phyloP scores from a whole-genome alignment of 2,888 invertebrate species.

The Epirrhoe tristata region DNA sequence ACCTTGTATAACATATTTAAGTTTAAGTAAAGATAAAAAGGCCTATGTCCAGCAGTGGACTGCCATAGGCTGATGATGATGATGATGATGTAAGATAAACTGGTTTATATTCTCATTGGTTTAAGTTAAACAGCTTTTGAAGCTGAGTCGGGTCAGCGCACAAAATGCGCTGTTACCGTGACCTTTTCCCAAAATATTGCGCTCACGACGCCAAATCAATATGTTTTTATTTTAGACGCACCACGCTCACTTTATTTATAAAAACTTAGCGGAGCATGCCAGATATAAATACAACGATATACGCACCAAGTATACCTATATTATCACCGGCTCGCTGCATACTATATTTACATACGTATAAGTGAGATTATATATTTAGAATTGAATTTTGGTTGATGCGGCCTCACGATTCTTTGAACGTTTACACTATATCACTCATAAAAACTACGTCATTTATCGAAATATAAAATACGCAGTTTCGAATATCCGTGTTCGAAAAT shows the following conservation, averaged over 20 bases:
- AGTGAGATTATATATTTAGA: slow-evolving; percentile 64
- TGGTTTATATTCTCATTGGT: neutral
- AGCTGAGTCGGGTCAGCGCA: slow-evolving; percentile 40
- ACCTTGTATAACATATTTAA: too few relatives aligned
- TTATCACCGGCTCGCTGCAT: slow-evolving; percentile 49
- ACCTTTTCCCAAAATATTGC: slow-evolving; percentile 73
- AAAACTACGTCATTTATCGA: slow-evolving; percentile 14
- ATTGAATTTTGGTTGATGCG: slow-evolving; percentile 62
- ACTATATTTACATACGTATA: slow-evolving; percentile 68
- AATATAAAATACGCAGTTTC: slow-evolving; percentile 20
- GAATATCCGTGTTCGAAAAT: slow-evolving; percentile 33
- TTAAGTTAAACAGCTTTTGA: slow-evolving; percentile 1
- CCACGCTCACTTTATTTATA: slow-evolving; percentile 62
- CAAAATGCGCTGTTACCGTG: slow-evolving; percentile 62
- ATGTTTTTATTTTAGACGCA: slow-evolving; percentile 61
- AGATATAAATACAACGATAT: slow-evolving; percentile 52
- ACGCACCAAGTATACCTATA: slow-evolving; percentile 35
- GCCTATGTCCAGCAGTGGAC: too few relatives aligned
- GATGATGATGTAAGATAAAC: too few relatives aligned
- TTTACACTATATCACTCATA: slow-evolving; percentile 19
- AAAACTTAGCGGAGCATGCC: slow-evolving; percentile 59
- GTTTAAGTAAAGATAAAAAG: too few relatives aligned
- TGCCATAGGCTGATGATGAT: too few relatives aligned
- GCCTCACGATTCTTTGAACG: slow-evolving; percentile 45
- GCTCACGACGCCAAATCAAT: slow-evolving; percentile 55